Evolutionary conservation across 1,140 invertebrate genomes (phyloP).

Genomic region (Mactra quadrangularis): DNA sequence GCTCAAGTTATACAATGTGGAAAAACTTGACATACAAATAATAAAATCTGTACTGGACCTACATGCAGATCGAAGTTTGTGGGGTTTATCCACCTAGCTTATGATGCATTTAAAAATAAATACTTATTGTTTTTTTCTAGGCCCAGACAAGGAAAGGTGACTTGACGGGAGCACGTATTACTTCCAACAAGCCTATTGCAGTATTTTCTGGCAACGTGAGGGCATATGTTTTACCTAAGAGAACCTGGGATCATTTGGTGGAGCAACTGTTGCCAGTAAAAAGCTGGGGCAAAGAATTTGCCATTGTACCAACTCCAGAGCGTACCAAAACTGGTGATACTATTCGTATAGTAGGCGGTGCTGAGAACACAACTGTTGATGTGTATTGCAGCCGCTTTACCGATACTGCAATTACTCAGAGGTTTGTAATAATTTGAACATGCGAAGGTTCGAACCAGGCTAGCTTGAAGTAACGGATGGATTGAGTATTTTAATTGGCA

Average conservation of each 20-base stretch:
- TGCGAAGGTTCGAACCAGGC: too few relatives aligned
- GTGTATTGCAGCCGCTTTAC: slow-evolving; percentile 45
- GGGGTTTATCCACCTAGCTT: too few relatives aligned
- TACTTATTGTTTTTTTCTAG: slow-evolving; percentile 1
- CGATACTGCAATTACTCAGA: too few relatives aligned
- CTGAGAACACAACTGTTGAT: slow-evolving; percentile 59
- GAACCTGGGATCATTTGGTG: slow-evolving; percentile 7
- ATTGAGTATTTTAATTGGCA: too few relatives aligned
- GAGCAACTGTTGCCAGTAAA: slow-evolving; percentile 68
- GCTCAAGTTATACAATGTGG: too few relatives aligned
- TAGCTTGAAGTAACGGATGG: too few relatives aligned
- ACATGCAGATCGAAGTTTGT: too few relatives aligned
- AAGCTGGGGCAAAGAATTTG: slow-evolving; percentile 74
- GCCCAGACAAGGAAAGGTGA: slow-evolving; percentile 58
- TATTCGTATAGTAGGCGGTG: slow-evolving; percentile 65
- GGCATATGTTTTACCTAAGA: slow-evolving; percentile 56
- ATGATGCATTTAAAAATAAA: too few relatives aligned
- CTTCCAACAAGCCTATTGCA: slow-evolving; percentile 67
- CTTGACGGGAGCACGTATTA: slow-evolving; percentile 72
- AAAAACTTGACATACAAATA: too few relatives aligned
- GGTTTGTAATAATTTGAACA: too few relatives aligned
- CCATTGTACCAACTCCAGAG: slow-evolving; percentile 67
- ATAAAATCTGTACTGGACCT: too few relatives aligned
- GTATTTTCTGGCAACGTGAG: slow-evolving; percentile 73
- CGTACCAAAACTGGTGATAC: slow-evolving; percentile 69